These are phyloP conservation scores for Andrena dorsata DNA, from an alignment of 2,888 invertebrate species.

Conservation along the genomic window DNA sequence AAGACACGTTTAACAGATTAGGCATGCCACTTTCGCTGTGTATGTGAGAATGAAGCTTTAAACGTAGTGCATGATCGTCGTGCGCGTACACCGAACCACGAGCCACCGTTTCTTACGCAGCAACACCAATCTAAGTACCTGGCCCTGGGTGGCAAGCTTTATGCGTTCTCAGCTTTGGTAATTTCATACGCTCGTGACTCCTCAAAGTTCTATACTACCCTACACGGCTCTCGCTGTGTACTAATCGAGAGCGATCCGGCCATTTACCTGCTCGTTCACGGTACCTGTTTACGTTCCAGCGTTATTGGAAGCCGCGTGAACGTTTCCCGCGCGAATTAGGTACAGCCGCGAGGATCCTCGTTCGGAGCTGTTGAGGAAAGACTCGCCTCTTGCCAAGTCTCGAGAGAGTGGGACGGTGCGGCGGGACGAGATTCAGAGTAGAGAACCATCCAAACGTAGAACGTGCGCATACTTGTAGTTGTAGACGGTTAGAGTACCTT, in stretches of 20 bases:
- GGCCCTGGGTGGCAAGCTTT: too few relatives aligned
- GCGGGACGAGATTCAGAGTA: not conserved
- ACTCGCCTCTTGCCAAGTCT: not conserved
- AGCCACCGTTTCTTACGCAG: slow-evolving; percentile 41
- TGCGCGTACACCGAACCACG: slow-evolving; percentile 60
- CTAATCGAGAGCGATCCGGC: too few relatives aligned
- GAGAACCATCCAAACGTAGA: not conserved
- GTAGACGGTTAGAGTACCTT: slow-evolving; percentile 23
- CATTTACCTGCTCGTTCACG: too few relatives aligned
- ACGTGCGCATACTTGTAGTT: not conserved
- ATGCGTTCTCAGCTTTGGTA: too few relatives aligned
- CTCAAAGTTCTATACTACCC: too few relatives aligned
- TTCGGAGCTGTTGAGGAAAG: not conserved
- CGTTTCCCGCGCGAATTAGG: too few relatives aligned
- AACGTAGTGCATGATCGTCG: slow-evolving; percentile 68
- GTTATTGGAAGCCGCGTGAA: too few relatives aligned
- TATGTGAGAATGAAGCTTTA: slow-evolving; percentile 69
- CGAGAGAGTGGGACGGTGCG: not conserved
- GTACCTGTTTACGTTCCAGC: too few relatives aligned
- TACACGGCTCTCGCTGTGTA: too few relatives aligned
- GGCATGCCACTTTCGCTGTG: slow-evolving; percentile 66
- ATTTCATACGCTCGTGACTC: too few relatives aligned
- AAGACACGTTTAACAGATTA: slow-evolving; percentile 42
- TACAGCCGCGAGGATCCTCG: not conserved
- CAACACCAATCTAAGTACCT: slow-evolving; percentile 12